Percentiles rank a stretch among this genome's conserved stretches.
These are phyloP conservation scores for Macropis europaea DNA, from an alignment of 2,888 invertebrate species.

Conservation along the genomic window DNA sequence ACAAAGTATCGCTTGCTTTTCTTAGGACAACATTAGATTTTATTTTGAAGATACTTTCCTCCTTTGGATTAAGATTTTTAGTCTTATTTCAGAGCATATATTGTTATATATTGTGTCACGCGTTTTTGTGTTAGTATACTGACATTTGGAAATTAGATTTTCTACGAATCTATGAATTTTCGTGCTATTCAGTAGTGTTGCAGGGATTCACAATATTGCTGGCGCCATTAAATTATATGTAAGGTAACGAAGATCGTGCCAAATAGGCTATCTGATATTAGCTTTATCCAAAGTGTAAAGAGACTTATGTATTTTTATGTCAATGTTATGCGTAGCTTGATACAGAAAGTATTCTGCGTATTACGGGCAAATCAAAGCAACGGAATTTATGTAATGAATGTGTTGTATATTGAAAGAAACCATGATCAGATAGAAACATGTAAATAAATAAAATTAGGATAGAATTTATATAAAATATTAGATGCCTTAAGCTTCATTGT, in stretches of 20 bases:
- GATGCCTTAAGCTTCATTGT: slow-evolving; percentile 26
- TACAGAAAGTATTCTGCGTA: neutral
- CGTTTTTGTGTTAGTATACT: neutral
- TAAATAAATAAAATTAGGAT: slow-evolving; percentile 25
- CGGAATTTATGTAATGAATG: neutral
- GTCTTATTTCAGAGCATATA: neutral
- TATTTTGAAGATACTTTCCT: neutral
- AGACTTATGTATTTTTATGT: slow-evolving; percentile 24
- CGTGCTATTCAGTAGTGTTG: neutral
- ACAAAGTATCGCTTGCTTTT: neutral
- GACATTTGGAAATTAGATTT: neutral
- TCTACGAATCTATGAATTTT: neutral
- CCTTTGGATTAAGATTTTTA: neutral
- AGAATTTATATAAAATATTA: neutral
- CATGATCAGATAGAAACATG: neutral
- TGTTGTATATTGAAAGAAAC: slow-evolving; percentile 1
- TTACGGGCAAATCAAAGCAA: neutral
- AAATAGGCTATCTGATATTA: slow-evolving; percentile 43
- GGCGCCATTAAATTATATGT: neutral
- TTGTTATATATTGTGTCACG: neutral
- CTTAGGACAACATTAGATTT: neutral
- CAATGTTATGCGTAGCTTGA: slow-evolving; percentile 22
- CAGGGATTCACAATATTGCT: neutral
- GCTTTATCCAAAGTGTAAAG: slow-evolving; percentile 56
- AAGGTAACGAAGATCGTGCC: slow-evolving; percentile 40